Evolutionary conservation across 2,113 vertebrate species (phyloP).

Genomic region (Rhabdornis inornatus): DNA sequence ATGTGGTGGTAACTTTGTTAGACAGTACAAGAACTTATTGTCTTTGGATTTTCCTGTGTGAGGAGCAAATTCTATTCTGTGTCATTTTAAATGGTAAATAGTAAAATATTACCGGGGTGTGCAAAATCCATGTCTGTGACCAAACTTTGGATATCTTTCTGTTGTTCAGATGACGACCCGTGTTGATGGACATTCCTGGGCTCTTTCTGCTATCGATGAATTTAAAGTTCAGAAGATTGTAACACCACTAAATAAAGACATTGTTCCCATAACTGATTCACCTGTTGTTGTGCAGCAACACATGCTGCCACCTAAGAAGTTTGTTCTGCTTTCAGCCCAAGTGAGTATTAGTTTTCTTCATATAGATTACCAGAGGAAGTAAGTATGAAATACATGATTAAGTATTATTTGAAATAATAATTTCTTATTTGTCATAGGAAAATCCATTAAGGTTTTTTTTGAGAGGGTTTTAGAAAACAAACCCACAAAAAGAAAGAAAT

Average conservation of each 20-base stretch:
- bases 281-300: conserved; percentile 94
- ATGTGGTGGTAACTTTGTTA: not conserved
- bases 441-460: not conserved
- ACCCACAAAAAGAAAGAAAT: not conserved
- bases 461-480: not conserved
- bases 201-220: conserved; percentile 87
- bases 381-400: no score
- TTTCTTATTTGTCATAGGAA: not conserved
- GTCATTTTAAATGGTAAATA: not conserved
- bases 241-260: conserved; percentile 89
- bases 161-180: conserved; percentile 84
- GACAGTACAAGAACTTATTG: not conserved
- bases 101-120: not conserved
- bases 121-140: not conserved
- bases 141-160: not conserved
- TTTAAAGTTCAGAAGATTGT: conserved; percentile 79
- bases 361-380: not conserved
- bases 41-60: not conserved
- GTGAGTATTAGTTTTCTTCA: conserved; percentile 56
- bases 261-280: conserved; percentile 88
- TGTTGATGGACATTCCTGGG: conserved; percentile 94
- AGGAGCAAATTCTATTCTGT: not conserved
- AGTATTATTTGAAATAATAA: not conserved
- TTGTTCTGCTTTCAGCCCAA: conserved; percentile 94
- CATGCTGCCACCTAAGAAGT: conserved; percentile 87